phyloP scores from a whole-genome alignment of 2,888 invertebrate genomes.

The Cantharis nigra region DNA sequence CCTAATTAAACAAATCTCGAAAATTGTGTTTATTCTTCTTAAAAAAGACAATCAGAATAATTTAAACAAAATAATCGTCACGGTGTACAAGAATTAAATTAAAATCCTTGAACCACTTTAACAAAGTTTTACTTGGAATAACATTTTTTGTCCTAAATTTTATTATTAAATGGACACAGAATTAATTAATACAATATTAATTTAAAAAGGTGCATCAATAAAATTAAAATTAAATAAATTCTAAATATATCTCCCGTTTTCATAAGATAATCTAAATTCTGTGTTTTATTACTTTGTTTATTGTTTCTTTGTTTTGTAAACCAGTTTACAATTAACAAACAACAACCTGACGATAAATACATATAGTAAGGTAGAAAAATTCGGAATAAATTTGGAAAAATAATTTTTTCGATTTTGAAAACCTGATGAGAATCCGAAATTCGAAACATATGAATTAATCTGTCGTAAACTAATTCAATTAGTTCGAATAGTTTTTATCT shows the following conservation, averaged over 20 bases:
- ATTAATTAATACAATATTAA: background rate
- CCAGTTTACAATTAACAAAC: background rate
- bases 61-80: background rate
- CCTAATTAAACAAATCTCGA: background rate
- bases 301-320: background rate
- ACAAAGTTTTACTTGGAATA: background rate
- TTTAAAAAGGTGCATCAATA: background rate
- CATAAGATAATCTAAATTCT: no score
- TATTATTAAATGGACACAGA: background rate
- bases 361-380: no score
- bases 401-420: no score
- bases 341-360: no score
- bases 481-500: no score
- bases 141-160: background rate
- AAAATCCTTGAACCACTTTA: background rate
- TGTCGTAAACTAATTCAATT: no score
- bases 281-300: background rate
- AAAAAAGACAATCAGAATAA: background rate
- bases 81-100: background rate
- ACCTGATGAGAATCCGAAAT: no score
- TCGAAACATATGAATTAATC: no score
- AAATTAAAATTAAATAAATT: background rate
- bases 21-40: background rate
- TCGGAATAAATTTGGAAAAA: no score
- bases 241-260: no score